phyloP scores from a whole-genome alignment of 2,113 vertebrate species.

The Lethenteron reissneri region DNA sequence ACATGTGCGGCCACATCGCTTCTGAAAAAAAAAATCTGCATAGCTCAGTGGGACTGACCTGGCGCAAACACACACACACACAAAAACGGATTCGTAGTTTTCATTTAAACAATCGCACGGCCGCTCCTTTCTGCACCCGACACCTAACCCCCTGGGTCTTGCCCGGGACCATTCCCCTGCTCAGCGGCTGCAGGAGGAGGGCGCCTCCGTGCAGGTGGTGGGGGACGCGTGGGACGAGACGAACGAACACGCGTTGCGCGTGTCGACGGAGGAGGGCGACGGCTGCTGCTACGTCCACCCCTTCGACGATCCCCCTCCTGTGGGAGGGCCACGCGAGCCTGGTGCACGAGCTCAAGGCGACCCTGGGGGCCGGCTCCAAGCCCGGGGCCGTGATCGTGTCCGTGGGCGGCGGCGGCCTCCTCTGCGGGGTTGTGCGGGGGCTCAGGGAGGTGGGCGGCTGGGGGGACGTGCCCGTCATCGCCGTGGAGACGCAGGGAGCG shows the following conservation, averaged over 20 bases:
- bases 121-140: too few species aligned
- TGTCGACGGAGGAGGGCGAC: not conserved
- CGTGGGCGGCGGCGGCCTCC: not conserved
- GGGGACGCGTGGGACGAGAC: not conserved
- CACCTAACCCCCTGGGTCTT: too few species aligned
- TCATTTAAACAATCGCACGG: too few species aligned
- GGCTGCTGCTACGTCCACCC: not conserved
- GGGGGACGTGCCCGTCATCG: conserved; percentile 4
- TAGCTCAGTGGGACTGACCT: too few species aligned
- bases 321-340: not conserved
- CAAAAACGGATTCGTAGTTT: too few species aligned
- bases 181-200: too few species aligned
- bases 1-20: too few species aligned
- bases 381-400: conserved; percentile 1
- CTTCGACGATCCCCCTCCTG: not conserved
- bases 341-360: conserved; percentile 4
- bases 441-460: conserved; percentile 1
- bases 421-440: conserved; percentile 3
- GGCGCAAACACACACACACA: too few species aligned
- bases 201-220: too few species aligned
- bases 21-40: too few species aligned
- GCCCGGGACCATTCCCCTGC: too few species aligned
- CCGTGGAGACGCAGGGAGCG: not conserved
- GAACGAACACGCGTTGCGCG: not conserved
- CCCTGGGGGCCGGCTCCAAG: not conserved